These are phyloP conservation scores for Dasyornis broadbenti DNA, from an alignment of 2,113 vertebrate genomes.

Conservation along the genomic window DNA sequence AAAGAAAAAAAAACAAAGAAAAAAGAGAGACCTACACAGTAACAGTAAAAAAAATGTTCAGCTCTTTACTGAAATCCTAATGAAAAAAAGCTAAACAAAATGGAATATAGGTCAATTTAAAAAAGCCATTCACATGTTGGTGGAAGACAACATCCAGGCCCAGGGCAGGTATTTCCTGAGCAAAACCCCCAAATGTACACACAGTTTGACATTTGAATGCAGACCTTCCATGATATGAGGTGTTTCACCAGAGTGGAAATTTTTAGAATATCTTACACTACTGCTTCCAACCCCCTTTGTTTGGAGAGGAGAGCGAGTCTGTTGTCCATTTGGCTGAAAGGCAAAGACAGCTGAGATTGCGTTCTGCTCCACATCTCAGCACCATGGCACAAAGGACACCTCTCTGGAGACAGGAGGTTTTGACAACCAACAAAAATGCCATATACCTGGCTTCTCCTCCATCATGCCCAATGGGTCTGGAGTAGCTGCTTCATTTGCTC, in stretches of 20 bases:
- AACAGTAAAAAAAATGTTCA: not conserved
- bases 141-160: not conserved
- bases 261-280: not conserved
- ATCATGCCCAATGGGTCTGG: not conserved
- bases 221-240: not conserved
- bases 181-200: not conserved
- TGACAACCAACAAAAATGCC: not conserved
- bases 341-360: not conserved
- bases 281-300: not conserved
- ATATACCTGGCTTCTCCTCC: not conserved
- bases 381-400: not conserved
- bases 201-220: not conserved
- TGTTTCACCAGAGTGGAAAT: not conserved
- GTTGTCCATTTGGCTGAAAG: not conserved
- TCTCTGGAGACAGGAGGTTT: not conserved
- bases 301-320: not conserved
- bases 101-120: not conserved
- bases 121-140: not conserved
- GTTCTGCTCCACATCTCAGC: not conserved
- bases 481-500: not conserved
- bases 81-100: not conserved
- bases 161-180: not conserved
- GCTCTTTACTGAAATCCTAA: not conserved
- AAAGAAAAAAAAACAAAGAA: not conserved
- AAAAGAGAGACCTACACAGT: not conserved